These are phyloP conservation scores for Cirrhinus molitorella DNA, from an alignment of 2,797 vertebrate species.

Conservation along the genomic window DNA sequence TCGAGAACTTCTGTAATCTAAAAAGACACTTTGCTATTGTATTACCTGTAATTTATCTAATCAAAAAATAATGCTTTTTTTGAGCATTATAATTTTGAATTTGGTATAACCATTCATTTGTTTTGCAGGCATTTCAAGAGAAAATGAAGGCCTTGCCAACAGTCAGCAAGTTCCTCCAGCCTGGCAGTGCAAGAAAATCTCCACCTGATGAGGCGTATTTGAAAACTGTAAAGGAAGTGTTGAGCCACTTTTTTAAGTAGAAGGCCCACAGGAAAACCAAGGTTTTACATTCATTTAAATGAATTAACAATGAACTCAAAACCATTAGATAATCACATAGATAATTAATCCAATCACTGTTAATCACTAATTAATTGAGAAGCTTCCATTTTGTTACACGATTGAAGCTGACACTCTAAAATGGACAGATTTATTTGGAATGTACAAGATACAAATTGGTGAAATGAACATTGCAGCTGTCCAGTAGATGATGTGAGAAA, in stretches of 20 bases:
- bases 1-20: neutral
- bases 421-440: constrained; percentile 55
- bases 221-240: constrained; percentile 67
- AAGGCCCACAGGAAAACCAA: no score
- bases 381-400: neutral
- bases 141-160: constrained; percentile 79
- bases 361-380: neutral
- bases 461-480: neutral
- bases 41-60: neutral
- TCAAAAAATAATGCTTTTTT: neutral
- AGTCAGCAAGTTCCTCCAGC: constrained; percentile 85
- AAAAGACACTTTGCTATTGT: neutral
- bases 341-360: no score
- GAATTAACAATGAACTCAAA: neutral
- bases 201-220: constrained; percentile 68
- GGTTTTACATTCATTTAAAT: neutral
- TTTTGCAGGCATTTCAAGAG: constrained; percentile 83
- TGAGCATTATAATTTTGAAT: neutral
- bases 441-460: constrained; percentile 15
- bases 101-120: neutral
- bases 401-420: neutral
- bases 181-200: constrained; percentile 85
- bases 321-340: neutral
- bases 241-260: constrained; percentile 62
- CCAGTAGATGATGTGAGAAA: constrained; percentile 1